A percentile compares a stretch with the other conserved stretches of the same genome.
These are phyloP conservation scores for Anthophora plumipes DNA, from an alignment of 2,888 invertebrate species.

Conservation along the genomic window DNA sequence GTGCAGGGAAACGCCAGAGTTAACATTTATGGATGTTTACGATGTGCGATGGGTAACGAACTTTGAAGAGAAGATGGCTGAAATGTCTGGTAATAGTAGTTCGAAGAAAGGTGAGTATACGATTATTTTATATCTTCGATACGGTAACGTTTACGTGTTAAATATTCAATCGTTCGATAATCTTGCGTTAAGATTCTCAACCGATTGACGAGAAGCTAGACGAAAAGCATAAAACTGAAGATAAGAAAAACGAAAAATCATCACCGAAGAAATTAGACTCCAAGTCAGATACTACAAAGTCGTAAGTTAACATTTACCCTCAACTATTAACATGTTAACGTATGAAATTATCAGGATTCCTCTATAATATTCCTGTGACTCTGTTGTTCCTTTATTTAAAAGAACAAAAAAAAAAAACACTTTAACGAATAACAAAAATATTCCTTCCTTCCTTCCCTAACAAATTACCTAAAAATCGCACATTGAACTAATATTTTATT, in stretches of 20 bases:
- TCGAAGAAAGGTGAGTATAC: constrained; percentile 81
- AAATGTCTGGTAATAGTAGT: constrained; percentile 73
- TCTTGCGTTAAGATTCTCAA: constrained; percentile 69
- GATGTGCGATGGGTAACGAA: constrained; percentile 84
- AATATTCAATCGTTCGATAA: constrained; percentile 38
- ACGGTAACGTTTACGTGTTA: not conserved
- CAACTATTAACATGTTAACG: not conserved
- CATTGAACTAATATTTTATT: constrained; percentile 21
- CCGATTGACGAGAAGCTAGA: constrained; percentile 71
- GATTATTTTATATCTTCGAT: constrained; percentile 23
- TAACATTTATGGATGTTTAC: constrained; percentile 84
- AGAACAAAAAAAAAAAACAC: not conserved
- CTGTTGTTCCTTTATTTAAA: not conserved
- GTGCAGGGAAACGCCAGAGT: constrained; percentile 84
- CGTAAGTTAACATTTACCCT: constrained; percentile 72
- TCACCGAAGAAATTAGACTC: constrained; percentile 73
- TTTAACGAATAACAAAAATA: not conserved
- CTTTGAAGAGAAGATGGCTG: constrained; percentile 83
- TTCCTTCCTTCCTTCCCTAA: not conserved
- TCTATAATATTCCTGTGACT: not conserved
- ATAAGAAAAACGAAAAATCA: constrained; percentile 75
- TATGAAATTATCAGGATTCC: constrained; percentile 13
- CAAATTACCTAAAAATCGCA: not conserved
- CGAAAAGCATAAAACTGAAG: constrained; percentile 76
- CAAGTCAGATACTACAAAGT: constrained; percentile 74